Evolutionary conservation across 2,888 invertebrate species (phyloP).

Genomic region (Plebejus anna): DNA sequence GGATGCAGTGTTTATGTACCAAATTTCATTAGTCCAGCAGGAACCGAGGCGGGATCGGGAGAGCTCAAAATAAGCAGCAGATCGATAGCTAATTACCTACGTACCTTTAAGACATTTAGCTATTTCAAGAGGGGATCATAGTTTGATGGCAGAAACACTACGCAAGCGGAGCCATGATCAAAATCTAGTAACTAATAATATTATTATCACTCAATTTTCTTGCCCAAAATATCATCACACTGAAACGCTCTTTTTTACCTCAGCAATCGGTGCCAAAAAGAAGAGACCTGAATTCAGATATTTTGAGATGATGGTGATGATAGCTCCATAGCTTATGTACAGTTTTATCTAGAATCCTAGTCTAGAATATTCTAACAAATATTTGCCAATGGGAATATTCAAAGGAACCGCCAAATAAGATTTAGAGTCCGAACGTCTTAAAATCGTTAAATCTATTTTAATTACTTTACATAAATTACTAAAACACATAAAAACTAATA

Average conservation of each 20-base stretch:
- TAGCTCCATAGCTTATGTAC: background rate
- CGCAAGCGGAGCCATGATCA: background rate
- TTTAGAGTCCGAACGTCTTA: background rate
- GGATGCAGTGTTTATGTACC: background rate
- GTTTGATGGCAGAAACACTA: too few relatives aligned
- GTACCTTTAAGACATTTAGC: too few relatives aligned
- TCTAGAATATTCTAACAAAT: constrained; percentile 4
- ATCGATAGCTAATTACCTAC: background rate
- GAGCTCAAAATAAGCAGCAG: too few relatives aligned
- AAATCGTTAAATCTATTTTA: constrained; percentile 20
- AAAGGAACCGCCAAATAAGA: constrained; percentile 16
- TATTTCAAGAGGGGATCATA: too few relatives aligned
- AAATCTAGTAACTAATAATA: background rate
- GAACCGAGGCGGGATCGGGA: background rate
- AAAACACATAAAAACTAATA: constrained; percentile 14
- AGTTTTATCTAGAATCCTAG: background rate
- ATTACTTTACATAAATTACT: constrained; percentile 10
- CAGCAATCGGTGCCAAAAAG: background rate
- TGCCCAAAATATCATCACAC: too few relatives aligned
- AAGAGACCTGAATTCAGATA: background rate
- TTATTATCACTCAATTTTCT: background rate
- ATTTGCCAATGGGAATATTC: background rate
- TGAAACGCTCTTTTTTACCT: too few relatives aligned
- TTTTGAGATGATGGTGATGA: background rate
- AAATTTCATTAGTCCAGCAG: too few relatives aligned